Conservation (phyloP, 2,888 invertebrate species). For the Ommatoiulus sabulosus region DNA sequence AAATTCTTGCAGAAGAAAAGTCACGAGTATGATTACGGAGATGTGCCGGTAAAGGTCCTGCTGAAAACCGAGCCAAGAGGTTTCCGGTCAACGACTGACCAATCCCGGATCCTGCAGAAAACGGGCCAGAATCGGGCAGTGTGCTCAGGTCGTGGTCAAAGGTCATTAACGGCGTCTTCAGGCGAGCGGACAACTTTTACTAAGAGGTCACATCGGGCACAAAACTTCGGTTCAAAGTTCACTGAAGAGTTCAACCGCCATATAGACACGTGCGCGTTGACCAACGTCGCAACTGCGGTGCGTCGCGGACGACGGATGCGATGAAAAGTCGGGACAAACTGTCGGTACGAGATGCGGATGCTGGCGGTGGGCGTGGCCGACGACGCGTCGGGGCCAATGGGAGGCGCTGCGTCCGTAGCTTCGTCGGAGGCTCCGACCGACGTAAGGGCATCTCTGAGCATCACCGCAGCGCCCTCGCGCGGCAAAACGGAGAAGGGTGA, state of each 20-base stretch:
- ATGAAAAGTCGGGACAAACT: slow-evolving; percentile 4
- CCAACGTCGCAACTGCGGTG: not conserved
- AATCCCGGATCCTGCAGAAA: no score
- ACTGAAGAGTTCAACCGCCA: not conserved
- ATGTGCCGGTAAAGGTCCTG: not conserved
- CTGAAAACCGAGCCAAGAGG: no score
- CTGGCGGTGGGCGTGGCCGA: slow-evolving; percentile 23
- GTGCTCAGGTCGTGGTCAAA: no score
- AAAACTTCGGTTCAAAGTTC: not conserved
- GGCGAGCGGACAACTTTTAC: no score
- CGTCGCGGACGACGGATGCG: not conserved
- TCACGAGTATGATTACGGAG: no score
- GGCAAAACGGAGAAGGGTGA: not conserved
- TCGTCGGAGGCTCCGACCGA: not conserved
- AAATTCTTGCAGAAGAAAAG: no score
- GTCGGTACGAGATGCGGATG: slow-evolving; percentile 16
- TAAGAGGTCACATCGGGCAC: not conserved
- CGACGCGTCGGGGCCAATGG: not conserved
- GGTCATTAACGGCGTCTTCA: no score
- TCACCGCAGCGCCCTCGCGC: not conserved
- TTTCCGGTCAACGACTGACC: no score
- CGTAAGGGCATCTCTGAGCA: slow-evolving; percentile 1
- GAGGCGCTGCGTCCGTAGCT: not conserved
- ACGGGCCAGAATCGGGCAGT: no score
- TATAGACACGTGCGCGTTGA: not conserved